Evolutionary conservation across 1,140 invertebrate genomes (phyloP), one percentile per base, ranked within the genome.

Genomic region (Microplitis mediator): DNA sequence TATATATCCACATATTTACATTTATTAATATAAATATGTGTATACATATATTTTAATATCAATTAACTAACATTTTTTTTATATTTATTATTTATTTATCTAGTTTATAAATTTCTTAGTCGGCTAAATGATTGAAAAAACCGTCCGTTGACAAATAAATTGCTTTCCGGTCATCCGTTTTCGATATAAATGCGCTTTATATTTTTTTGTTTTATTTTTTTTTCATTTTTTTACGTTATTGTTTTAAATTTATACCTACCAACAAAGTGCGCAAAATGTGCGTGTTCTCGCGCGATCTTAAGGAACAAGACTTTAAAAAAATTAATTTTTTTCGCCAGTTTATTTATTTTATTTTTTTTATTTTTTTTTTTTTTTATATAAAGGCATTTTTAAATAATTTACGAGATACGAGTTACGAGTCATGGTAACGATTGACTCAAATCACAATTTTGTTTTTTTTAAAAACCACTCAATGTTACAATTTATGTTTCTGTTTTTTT

Each of bases 101-200:
- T 72, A 64, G 35, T 65, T 71, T 63, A 66, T 66, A 66, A 72
- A 72, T 66, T 64, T 39, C 70, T 72, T 72, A 72, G 36, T 72
- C 51, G 51, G 63, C 70, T 72, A 72, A 66, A 64, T 71, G 69
- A 71, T 71, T 71, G 69, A 71, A 71, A 62, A 71, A 71, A 50
- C 54, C 69, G 60, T 60, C 68, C n/a, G 4, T 52, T 16, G 8
- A n/a, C 52, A 61, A 16, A 51, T 50, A 64, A 65, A 65, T 39
- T 65, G 32, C 3, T 31, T n/a, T 8, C 36, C 34, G 60, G 5
- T 62, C 45, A 65, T 45, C 63, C 14, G 36, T 16, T 51, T 35
- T 67, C 34, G 31, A 67, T 54, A 54, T 67, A 54, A 54, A 67
- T 67, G 14, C 45, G 31, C 61, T 69, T 69, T 39, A 62, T 65